A percentile compares a stretch with the other conserved stretches of the same genome.
Conservation (phyloP, 2,797 vertebrate genomes). For the Toxotes lorentzi region DNA sequence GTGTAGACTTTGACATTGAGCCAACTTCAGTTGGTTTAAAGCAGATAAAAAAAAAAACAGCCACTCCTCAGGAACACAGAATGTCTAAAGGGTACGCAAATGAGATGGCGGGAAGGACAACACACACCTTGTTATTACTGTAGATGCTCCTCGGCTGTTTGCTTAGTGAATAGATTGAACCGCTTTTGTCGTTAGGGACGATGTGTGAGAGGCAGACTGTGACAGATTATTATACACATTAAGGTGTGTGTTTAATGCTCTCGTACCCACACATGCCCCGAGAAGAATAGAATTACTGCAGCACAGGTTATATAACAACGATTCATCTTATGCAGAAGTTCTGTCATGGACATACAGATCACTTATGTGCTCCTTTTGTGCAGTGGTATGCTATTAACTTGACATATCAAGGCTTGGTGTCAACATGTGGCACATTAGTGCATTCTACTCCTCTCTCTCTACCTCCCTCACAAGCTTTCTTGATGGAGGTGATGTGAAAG, state of each 20-base stretch:
- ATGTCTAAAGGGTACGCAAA: slow-evolving; percentile 61
- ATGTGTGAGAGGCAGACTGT: slow-evolving; percentile 18
- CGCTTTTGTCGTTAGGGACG: slow-evolving; percentile 32
- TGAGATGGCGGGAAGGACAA: slow-evolving; percentile 44
- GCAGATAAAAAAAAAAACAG: slow-evolving; percentile 54
- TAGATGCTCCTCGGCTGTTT: slow-evolving; percentile 9
- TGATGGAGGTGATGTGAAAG: slow-evolving; percentile 83
- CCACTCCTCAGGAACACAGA: slow-evolving; percentile 68
- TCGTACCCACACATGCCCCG: slow-evolving; percentile 11
- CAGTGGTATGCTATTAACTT: slow-evolving; percentile 32
- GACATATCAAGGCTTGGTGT: slow-evolving; percentile 47
- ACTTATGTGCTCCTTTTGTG: slow-evolving; percentile 6
- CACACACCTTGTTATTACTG: slow-evolving; percentile 31
- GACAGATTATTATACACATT: slow-evolving; percentile 10
- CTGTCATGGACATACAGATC: slow-evolving; percentile 4
- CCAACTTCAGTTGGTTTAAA: slow-evolving; percentile 76
- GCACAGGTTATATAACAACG: slow-evolving; percentile 27
- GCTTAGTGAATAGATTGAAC: not conserved
- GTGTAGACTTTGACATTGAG: slow-evolving; percentile 72
- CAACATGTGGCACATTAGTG: slow-evolving; percentile 46
- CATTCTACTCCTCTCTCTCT: slow-evolving; percentile 45
- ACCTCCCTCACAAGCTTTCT: slow-evolving; percentile 31
- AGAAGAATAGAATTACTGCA: slow-evolving; percentile 8
- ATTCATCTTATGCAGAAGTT: slow-evolving; percentile 12
- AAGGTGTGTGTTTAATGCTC: slow-evolving; percentile 13